Evolutionary conservation across 2,113 vertebrate genomes (phyloP).

Genomic region (Hiodon alosoides): DNA sequence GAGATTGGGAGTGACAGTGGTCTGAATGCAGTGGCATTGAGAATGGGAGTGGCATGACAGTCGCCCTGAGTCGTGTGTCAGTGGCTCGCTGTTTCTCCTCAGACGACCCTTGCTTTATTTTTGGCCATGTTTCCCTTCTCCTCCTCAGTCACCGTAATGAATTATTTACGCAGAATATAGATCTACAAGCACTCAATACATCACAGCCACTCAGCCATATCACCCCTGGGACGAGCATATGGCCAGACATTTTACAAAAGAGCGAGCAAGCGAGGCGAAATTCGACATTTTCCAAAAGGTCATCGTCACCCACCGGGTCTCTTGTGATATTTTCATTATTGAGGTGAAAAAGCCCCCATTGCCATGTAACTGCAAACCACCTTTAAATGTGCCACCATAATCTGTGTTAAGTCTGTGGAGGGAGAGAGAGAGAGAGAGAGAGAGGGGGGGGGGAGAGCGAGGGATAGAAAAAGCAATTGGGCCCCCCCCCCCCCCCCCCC

Average conservation of each 20-base stretch:
- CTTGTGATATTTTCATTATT: conserved; percentile 66
- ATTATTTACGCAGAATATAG: conserved; percentile 58
- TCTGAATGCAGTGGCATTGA: no score
- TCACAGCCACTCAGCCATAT: conserved; percentile 46
- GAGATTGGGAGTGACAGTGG: no score
- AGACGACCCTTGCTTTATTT: neutral
- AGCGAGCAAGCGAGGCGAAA: conserved; percentile 58
- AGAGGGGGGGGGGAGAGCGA: neutral
- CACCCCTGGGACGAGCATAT: conserved; percentile 47
- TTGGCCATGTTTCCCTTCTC: conserved; percentile 5
- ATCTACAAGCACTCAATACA: conserved; percentile 51
- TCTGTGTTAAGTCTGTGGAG: conserved; percentile 20
- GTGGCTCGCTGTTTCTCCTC: neutral
- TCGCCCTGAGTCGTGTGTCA: no score
- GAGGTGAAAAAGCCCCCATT: conserved; percentile 37
- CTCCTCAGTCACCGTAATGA: conserved; percentile 42
- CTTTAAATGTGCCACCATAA: conserved; percentile 42
- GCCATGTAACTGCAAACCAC: conserved; percentile 44
- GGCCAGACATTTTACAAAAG: conserved; percentile 57
- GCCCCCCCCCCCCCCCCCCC: conserved; percentile 39
- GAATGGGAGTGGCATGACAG: no score
- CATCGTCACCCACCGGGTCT: conserved; percentile 57
- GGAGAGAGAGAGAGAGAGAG: neutral
- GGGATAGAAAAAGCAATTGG: neutral
- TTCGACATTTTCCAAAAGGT: conserved; percentile 58